Evolutionary conservation across 2,113 vertebrate genomes (phyloP), one percentile per base, ranked within the genome.

Genomic region (Phycodurus eques): DNA sequence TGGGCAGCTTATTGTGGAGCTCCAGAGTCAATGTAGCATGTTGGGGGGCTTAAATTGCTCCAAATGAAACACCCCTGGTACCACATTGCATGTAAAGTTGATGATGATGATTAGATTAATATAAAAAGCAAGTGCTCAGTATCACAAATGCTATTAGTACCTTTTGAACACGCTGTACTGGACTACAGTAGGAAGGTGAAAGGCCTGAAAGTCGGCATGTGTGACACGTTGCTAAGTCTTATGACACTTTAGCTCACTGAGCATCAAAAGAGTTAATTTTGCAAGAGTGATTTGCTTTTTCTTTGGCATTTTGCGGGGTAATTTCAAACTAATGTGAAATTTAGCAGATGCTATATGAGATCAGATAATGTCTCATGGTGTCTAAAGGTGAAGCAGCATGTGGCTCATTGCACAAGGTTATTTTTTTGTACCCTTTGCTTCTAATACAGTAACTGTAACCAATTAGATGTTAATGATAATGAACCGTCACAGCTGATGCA

Each of bases 101-200:
- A 92, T 92, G 89, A 90, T 87, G 86, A 87, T 91, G 90, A 92
- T 92, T 92, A 90, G 79, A 84, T 83, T 73, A 89, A 82, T 84
- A 84, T 84, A 85, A 86, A 83, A 89, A 85, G 84, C 66, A 69
- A 65, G 65, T 87, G 70, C 68, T 84, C 84, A 85, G 90, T 86
- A 88, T 82, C 57, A 62, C 75, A 82, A 85, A 87, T 70, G 82
- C 79, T 80, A 22, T 61, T 54, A 82, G 77, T 71, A 44, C 73
- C 72, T 88, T 83, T 77, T 68, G 74, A 84, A 76, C 82, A 77
- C 72, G 72, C 78, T 79, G 83, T 80, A 79, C 74, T 83, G 74
- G 67, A 68, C 67, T 14, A 14, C 27, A 22, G 59, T 15, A 33
- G 57, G 57, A 8, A 60, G 56, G 56, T n/a, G 1, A 14, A 10